phyloP scores from a whole-genome alignment of 2,113 vertebrate genomes.

The Peucedramus taeniatus region DNA sequence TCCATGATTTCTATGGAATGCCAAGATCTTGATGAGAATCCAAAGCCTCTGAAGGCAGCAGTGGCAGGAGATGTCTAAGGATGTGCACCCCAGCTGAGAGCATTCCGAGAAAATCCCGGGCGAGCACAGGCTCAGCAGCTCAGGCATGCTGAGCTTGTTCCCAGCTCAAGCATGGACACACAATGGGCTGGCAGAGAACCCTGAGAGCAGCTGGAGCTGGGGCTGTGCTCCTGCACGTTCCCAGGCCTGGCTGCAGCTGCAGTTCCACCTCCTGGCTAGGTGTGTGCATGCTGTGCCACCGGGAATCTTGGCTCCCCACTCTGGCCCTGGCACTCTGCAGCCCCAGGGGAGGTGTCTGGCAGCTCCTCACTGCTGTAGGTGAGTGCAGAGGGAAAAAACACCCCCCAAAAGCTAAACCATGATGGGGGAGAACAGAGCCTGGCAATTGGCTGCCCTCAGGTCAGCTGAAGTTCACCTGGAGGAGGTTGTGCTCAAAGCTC shows the following conservation, averaged over 20 bases:
- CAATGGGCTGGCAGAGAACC: not conserved
- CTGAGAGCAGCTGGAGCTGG: not conserved
- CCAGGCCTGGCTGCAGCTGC: not conserved
- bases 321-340: not conserved
- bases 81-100: too few relatives aligned
- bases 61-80: not conserved
- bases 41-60: not conserved
- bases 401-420: not conserved
- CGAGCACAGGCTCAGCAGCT: too few relatives aligned
- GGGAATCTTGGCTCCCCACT: not conserved
- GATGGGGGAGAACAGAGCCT: not conserved
- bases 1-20: not conserved
- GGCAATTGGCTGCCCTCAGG: not conserved
- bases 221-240: not conserved
- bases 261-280: not conserved
- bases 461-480: constrained; percentile 10
- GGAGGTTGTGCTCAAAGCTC: not conserved
- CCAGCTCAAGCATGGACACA: not conserved
- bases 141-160: too few relatives aligned
- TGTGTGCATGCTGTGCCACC: not conserved
- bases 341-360: not conserved
- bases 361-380: not conserved
- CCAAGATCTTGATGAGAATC: not conserved
- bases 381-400: not conserved
- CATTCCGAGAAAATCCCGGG: not conserved